Percentiles rank a stretch among this genome's conserved stretches.
phyloP scores from a whole-genome alignment of 2,888 invertebrate species.

The Parochlus steinenii region DNA sequence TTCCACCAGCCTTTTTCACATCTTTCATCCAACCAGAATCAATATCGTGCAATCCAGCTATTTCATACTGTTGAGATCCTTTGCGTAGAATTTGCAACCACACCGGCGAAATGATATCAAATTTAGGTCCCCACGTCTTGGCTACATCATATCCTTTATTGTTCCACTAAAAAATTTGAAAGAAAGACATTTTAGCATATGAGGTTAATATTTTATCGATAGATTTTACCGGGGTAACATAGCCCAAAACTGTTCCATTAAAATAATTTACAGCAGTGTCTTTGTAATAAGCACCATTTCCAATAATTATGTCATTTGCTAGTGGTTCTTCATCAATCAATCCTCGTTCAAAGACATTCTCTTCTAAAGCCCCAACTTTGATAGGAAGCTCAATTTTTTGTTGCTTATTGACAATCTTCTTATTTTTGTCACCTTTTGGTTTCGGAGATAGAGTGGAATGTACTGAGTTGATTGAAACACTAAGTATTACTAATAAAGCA shows the following conservation, averaged over 20 bases:
- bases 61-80: constrained; percentile 41
- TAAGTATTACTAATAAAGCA: no score
- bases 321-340: constrained; percentile 48
- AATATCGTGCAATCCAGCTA: constrained; percentile 65
- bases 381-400: no score
- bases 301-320: constrained; percentile 55
- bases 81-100: constrained; percentile 76
- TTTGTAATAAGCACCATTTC: constrained; percentile 58
- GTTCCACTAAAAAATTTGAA: constrained; percentile 63
- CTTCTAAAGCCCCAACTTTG: no score
- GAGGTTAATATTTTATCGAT: no score
- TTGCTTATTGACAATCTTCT: no score
- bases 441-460: no score
- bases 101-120: constrained; percentile 82
- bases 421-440: no score
- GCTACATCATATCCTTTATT: constrained; percentile 85
- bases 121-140: constrained; percentile 75
- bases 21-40: constrained; percentile 68
- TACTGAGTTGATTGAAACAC: no score
- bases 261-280: constrained; percentile 49
- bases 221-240: constrained; percentile 69
- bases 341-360: constrained; percentile 52
- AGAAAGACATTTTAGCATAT: constrained; percentile 3
- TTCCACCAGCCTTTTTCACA: constrained; percentile 35
- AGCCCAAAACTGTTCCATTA: constrained; percentile 64